These are phyloP conservation scores for Lithobates sylvaticus DNA, from an alignment of 2,797 vertebrate genomes.

Conservation along the genomic window DNA sequence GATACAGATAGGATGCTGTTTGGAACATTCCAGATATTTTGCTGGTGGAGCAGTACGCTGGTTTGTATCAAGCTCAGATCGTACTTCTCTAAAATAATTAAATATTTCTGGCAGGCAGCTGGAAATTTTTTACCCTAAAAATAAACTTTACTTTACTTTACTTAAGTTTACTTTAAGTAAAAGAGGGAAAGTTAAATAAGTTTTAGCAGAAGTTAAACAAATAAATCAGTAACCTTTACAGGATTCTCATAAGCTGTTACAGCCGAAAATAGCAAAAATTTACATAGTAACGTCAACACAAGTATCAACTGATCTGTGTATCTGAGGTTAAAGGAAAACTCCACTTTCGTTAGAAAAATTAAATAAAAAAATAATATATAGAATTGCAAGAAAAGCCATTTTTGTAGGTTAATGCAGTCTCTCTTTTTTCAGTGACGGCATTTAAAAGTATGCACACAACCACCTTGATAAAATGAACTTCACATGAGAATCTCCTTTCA, in stretches of 20 bases:
- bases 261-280: not conserved
- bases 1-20: slow-evolving; percentile 2
- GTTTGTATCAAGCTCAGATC: slow-evolving; percentile 10
- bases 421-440: no score
- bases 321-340: not conserved
- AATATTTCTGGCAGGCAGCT: slow-evolving; percentile 6
- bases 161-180: slow-evolving; percentile 6
- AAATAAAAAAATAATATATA: no score
- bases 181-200: not conserved
- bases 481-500: no score
- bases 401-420: no score
- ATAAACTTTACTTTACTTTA: not conserved
- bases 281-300: not conserved
- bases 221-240: slow-evolving; percentile 4
- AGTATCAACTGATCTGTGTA: not conserved
- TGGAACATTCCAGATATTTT: slow-evolving; percentile 6
- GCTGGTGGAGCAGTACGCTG: slow-evolving; percentile 1
- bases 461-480: no score
- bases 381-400: no score
- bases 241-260: not conserved
- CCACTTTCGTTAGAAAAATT: no score
- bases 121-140: not conserved
- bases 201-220: slow-evolving; percentile 4
- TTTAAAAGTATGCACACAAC: no score
- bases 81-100: slow-evolving; percentile 22